Evolutionary conservation across 2,888 invertebrate species (phyloP).

Genomic region (Suillia variegata): DNA sequence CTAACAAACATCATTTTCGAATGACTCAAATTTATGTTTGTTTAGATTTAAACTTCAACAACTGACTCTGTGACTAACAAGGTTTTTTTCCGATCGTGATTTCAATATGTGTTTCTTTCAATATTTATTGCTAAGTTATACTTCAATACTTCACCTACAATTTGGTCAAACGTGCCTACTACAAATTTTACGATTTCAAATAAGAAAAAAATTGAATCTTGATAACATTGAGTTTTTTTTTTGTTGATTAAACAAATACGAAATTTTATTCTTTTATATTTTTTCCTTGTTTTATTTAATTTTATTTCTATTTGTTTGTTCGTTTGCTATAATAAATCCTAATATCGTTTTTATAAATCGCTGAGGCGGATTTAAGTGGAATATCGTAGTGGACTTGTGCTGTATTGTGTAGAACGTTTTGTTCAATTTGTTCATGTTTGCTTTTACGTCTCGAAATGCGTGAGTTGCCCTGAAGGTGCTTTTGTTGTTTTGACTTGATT

Average conservation of each 20-base stretch:
- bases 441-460: slow-evolving; percentile 8
- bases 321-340: background rate
- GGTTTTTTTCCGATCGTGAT: too few species aligned
- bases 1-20: too few species aligned
- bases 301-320: background rate
- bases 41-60: too few species aligned
- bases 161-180: too few species aligned
- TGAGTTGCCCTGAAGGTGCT: slow-evolving; percentile 19
- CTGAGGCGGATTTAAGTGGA: background rate
- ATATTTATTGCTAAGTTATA: too few species aligned
- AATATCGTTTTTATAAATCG: slow-evolving; percentile 12
- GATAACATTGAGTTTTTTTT: slow-evolving; percentile 22
- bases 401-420: background rate
- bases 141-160: too few species aligned
- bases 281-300: background rate
- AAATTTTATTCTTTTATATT: background rate
- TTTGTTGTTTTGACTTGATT: slow-evolving; percentile 15
- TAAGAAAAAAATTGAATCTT: slow-evolving; percentile 6
- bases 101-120: too few species aligned
- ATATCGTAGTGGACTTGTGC: background rate
- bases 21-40: too few species aligned
- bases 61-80: too few species aligned
- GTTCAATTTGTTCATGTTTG: background rate
- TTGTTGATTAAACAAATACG: background rate
- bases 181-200: too few species aligned